Conservation (phyloP, 1,140 invertebrate genomes). For the Tetragnatha versicolor region DNA sequence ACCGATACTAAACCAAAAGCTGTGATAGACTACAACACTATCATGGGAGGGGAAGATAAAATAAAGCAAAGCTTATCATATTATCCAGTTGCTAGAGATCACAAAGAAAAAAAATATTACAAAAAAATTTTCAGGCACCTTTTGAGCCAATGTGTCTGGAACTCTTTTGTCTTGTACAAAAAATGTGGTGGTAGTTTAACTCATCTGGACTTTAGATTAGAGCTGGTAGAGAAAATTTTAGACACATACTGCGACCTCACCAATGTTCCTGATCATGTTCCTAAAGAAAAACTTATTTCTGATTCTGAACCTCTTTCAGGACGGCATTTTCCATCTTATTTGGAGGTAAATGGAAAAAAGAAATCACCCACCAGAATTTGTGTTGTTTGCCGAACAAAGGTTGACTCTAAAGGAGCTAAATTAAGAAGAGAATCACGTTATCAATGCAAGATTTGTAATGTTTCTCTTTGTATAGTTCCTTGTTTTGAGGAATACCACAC, state of each 20-base stretch:
- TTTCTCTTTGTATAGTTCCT: too few species aligned
- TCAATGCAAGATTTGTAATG: too few species aligned
- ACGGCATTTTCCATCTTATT: neutral
- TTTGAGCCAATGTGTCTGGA: neutral
- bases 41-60: slow-evolving; percentile 17
- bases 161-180: slow-evolving; percentile 8
- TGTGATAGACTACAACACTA: neutral
- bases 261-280: neutral
- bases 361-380: neutral
- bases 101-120: slow-evolving; percentile 12
- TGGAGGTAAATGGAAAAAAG: neutral
- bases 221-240: neutral
- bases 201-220: neutral
- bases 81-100: neutral
- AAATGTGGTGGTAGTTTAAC: slow-evolving; percentile 1
- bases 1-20: neutral
- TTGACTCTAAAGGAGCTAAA: neutral
- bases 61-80: neutral
- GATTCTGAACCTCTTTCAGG: neutral
- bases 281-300: neutral
- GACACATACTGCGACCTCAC: neutral
- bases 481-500: too few species aligned
- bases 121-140: slow-evolving; percentile 14
- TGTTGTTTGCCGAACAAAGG: neutral
- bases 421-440: neutral